Evolutionary conservation across 2,797 vertebrate species (phyloP).

Genomic region (Anniella stebbinsi): DNA sequence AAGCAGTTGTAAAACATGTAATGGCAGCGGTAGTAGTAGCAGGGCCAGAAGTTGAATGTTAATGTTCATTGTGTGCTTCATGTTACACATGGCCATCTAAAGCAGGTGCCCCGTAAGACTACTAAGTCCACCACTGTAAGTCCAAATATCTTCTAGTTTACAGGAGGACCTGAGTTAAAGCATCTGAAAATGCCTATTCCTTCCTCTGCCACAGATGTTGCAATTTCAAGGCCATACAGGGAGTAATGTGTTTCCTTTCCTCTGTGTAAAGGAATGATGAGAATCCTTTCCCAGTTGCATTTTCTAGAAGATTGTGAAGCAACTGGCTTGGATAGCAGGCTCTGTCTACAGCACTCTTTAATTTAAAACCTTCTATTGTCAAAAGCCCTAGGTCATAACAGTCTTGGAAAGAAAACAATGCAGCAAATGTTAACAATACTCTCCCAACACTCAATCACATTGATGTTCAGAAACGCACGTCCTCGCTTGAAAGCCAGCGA

Average conservation of each 20-base stretch:
- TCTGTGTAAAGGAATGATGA: background rate
- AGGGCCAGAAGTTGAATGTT: too few relatives aligned
- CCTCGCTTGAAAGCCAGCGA: background rate
- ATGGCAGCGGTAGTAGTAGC: too few relatives aligned
- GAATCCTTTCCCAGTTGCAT: background rate
- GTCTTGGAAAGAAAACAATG: background rate
- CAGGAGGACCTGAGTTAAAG: background rate
- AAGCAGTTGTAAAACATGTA: too few relatives aligned
- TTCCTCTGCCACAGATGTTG: background rate
- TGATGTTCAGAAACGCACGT: constrained; percentile 1
- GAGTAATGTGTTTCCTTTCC: background rate
- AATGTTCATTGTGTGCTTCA: too few relatives aligned
- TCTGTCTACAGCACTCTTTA: background rate
- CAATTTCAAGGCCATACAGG: background rate
- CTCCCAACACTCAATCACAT: background rate
- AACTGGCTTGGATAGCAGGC: background rate
- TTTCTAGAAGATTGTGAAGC: constrained; percentile 9
- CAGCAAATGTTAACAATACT: background rate
- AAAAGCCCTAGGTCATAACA: background rate
- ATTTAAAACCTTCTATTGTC: constrained; percentile 15
- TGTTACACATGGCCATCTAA: too few relatives aligned
- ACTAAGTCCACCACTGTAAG: background rate
- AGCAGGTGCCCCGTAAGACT: too few relatives aligned
- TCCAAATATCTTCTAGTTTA: background rate
- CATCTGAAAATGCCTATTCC: background rate